These are phyloP conservation scores for Hafferia zeledoni DNA, from an alignment of 2,797 vertebrate genomes.

Conservation along the genomic window DNA sequence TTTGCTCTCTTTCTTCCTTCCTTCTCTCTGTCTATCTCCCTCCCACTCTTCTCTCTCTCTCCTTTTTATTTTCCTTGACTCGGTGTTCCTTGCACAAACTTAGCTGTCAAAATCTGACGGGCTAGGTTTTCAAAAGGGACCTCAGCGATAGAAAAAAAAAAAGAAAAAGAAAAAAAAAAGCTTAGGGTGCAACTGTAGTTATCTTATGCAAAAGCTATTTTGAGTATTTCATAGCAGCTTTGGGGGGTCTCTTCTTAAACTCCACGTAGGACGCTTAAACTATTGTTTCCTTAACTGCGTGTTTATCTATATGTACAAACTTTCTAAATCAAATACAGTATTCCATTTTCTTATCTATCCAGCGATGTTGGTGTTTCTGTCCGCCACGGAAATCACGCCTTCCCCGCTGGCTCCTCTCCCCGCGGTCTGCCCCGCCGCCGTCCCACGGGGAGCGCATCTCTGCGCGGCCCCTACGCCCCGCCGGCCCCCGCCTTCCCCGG, in stretches of 20 bases:
- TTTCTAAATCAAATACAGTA: conserved; percentile 96
- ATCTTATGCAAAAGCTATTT: conserved; percentile 88
- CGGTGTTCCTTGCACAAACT: conserved; percentile 88
- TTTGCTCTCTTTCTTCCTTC: conserved; percentile 81
- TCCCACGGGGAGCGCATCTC: neutral
- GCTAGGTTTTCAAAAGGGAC: conserved; percentile 82
- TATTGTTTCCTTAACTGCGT: conserved; percentile 88
- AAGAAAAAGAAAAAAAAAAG: neutral
- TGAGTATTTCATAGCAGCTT: conserved; percentile 84
- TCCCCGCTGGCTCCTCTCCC: neutral
- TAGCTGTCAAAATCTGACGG: conserved; percentile 86
- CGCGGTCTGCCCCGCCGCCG: neutral
- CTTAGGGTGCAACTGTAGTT: conserved; percentile 82
- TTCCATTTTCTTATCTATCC: conserved; percentile 90
- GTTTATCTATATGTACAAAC: conserved; percentile 94
- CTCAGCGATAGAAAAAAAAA: conserved; percentile 61
- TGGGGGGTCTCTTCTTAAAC: conserved; percentile 81
- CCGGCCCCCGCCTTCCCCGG: neutral
- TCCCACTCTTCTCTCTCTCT: conserved; percentile 68
- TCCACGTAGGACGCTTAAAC: conserved; percentile 89
- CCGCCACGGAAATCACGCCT: neutral
- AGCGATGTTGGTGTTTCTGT: conserved; percentile 78
- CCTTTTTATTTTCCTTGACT: conserved; percentile 89
- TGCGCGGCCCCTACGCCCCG: neutral
- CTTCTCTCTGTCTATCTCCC: conserved; percentile 50